Base-by-base conservation (phyloP, 2,113 vertebrate species). In the Spilogale gracilis region DNA sequence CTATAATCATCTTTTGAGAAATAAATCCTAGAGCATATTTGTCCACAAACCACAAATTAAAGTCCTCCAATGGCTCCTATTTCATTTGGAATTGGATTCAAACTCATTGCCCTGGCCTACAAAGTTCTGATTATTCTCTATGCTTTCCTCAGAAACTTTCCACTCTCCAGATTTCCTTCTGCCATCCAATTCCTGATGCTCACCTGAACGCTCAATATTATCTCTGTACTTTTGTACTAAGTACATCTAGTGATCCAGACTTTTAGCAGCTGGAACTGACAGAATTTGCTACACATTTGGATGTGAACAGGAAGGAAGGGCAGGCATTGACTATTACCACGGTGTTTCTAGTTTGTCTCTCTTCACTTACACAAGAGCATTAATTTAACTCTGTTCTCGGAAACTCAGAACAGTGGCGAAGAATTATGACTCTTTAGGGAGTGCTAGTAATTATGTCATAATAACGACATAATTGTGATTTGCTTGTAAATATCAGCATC, bases 391-490 rank as follows among this genome's bases (percentile, higher is more conserved):
- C 30, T 23, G 4, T 50, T 76, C 30, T 45, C 2, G 32, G n/a
- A 95, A 95, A 79, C 45, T 43, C 16, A 43, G 94, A 83, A 9
- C 61, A 58, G 27, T 6, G 5, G 1, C 74, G 27, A 90, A 38
- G n/a, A 84, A 27, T 32, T 56, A 76, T 3, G 43, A 56, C 20
- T 43, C 1, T 73, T 73, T 32, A 89, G 43, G 56, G 23, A 69
- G 2, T 2, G 3, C 60, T 13, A 45, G 16, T 52, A 52, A 91
- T 86, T 91, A 60, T 12, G 25, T 30, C 61, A 14, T 92, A 16
- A 61, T 43, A 84, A 83, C 52, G 30, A 88, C 43, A 94, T 85
- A 61, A 69, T 74, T 84, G 67, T 79, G 23, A 94, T 81, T 89
- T 89, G 5, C 48, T 95, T 32, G 11, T 65, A 71, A 79, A 71